phyloP scores from a whole-genome alignment of 2,797 vertebrate species.

The Varecia variegata region DNA sequence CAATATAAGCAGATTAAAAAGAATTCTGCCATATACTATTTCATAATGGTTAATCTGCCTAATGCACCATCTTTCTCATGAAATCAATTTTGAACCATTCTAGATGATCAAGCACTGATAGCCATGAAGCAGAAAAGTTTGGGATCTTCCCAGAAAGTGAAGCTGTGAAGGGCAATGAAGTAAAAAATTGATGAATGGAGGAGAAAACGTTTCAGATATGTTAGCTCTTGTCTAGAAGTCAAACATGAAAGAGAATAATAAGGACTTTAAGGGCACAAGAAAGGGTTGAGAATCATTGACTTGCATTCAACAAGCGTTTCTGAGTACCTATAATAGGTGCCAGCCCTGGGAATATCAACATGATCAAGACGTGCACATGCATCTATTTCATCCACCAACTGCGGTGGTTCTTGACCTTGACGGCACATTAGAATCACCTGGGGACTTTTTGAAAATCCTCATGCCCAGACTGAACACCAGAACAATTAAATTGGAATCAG shows the following conservation, averaged over 20 bases:
- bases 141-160: background rate
- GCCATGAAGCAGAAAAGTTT: background rate
- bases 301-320: background rate
- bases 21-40: background rate
- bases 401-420: background rate
- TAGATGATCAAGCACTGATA: background rate
- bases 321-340: background rate
- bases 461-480: background rate
- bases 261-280: background rate
- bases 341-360: background rate
- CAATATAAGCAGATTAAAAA: background rate
- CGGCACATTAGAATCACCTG: background rate
- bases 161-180: background rate
- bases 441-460: background rate
- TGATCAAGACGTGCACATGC: background rate
- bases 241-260: constrained; percentile 2
- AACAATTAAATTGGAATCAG: background rate
- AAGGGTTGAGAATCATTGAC: background rate
- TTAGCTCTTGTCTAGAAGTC: background rate
- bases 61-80: background rate
- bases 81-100: background rate
- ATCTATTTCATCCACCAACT: background rate
- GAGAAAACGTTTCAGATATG: background rate
- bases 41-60: background rate
- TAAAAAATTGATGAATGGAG: background rate